Evolutionary conservation across 2,113 vertebrate species (phyloP).

Genomic region (Apodemus sylvaticus): DNA sequence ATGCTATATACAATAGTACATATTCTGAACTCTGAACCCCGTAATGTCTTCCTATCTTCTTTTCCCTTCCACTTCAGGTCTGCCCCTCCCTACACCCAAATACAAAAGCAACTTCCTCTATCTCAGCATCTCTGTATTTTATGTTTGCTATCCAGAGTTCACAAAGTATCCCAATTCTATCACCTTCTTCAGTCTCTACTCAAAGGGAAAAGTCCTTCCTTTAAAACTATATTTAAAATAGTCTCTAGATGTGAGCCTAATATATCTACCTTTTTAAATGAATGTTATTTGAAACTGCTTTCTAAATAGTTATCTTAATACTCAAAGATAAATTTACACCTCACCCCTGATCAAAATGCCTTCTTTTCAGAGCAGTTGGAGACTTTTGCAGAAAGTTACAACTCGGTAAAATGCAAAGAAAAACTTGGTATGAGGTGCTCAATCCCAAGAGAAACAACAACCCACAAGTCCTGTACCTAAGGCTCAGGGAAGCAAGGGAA

Average conservation of each 20-base stretch:
- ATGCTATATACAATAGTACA: background rate
- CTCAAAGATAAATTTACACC: background rate
- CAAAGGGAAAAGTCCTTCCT: background rate
- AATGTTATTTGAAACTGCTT: background rate
- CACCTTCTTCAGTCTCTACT: background rate
- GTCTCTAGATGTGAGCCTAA: background rate
- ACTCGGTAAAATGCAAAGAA: background rate
- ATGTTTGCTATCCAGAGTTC: background rate
- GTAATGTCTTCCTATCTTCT: background rate
- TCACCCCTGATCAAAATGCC: background rate
- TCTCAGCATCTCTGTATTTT: background rate
- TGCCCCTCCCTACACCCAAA: accelerated
- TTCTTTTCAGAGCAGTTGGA: background rate
- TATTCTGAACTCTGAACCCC: background rate
- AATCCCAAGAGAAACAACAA: background rate
- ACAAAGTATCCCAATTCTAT: background rate
- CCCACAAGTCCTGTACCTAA: background rate
- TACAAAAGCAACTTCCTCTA: background rate
- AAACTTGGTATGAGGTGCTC: background rate
- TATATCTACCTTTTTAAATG: background rate
- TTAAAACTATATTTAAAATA: background rate
- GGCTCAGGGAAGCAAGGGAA: background rate
- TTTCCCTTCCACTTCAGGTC: too few species aligned
- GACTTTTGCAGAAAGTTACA: background rate
- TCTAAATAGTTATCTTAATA: background rate